Evolutionary conservation across 2,113 vertebrate species (phyloP), one percentile per base, ranked within the genome.

Genomic region (Antennarius striatus): DNA sequence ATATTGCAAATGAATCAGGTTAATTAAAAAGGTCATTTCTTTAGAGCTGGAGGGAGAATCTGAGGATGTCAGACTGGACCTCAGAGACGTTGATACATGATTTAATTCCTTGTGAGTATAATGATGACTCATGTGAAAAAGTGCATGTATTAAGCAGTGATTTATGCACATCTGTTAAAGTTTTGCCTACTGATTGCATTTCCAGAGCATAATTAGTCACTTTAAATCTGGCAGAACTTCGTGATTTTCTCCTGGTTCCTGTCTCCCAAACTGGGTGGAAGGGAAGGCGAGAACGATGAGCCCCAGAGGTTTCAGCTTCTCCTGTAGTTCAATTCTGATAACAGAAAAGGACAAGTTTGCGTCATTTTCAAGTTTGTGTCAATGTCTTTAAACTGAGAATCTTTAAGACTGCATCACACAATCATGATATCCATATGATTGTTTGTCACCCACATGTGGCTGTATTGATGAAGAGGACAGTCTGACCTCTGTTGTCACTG

Each of bases 301-400:
- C 0, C 92, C 93, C 0, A 86, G 47, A 1, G 75, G 13, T 4
- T 72, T 87, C 57, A 99, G 60, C 32, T 98, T 94, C 13, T 93
- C 91, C 3, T 99, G 95, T 86, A 99, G 96, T 99, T 99, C 97
- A 99, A 74, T 91, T 96, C 98, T 99, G 86, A 22, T 36, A 30
- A 29, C 13, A 14, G 51, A 16, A 16, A 68, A 45, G 60, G 30
- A 48, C 6, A 61, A 36, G 40, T 8, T 52, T 5, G 5, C 8
- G 5, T 11, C n/a, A 22, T 22, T 22, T 22, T 22, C 22, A 22
- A 22, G 22, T 22, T 22, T 22, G 22, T 22, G 22, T 22, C 22
- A 22, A 22, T 22, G 22, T 40, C 11, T 45, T 49, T 1, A 30
- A 15, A 14, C 22, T 29, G 3, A 12, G 22, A 63, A 10, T 9